Conservation (phyloP, 2,888 invertebrate genomes). For the Melangyna quadrimaculata region DNA sequence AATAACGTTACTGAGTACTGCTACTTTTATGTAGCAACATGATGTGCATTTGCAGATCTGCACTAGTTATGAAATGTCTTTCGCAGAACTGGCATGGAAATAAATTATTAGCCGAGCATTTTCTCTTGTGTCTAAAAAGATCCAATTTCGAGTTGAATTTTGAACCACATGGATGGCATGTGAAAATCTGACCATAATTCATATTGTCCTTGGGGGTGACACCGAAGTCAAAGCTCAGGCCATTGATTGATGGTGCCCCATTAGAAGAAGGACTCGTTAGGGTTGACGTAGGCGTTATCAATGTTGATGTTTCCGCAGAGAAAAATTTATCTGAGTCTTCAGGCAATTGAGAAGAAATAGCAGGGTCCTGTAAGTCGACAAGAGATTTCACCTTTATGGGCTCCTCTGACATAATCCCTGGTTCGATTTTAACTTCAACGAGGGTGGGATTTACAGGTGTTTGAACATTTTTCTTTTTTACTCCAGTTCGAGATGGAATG, state of each 20-base stretch:
- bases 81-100: constrained; percentile 73
- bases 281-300: not conserved
- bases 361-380: constrained; percentile 59
- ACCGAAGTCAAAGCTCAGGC: constrained; percentile 10
- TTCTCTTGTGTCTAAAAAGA: constrained; percentile 73
- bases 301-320: not conserved
- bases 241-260: constrained; percentile 15
- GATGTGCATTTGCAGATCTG: constrained; percentile 74
- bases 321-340: constrained; percentile 46
- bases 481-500: constrained; percentile 11
- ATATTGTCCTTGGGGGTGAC: constrained; percentile 66
- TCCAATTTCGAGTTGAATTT: constrained; percentile 73
- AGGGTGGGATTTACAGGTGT: constrained; percentile 10
- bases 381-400: constrained; percentile 44
- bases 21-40: constrained; percentile 71
- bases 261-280: constrained; percentile 11
- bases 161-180: constrained; percentile 73
- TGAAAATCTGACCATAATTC: constrained; percentile 71
- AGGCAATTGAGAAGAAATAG: constrained; percentile 60
- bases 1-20: constrained; percentile 15
- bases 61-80: constrained; percentile 71
- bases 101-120: constrained; percentile 72
- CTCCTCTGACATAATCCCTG: not conserved
- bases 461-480: constrained; percentile 48
- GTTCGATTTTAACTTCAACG: constrained; percentile 24